phyloP scores from a whole-genome alignment of 2,888 invertebrate genomes.

The Xiphydria camelus region DNA sequence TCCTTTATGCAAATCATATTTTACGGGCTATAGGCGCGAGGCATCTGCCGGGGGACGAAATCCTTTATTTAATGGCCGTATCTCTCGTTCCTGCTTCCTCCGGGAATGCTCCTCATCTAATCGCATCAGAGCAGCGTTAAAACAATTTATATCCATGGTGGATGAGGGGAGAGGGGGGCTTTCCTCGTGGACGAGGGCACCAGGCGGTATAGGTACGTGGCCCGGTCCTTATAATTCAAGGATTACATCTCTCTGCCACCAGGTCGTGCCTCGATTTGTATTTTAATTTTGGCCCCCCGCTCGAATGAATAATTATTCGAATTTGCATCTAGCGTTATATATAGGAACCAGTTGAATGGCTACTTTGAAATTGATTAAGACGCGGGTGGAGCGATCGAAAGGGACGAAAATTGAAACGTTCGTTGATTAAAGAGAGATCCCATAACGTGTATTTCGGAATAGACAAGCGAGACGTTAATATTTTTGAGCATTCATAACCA shows the following conservation, averaged over 20 bases:
- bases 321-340: conserved; percentile 17
- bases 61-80: conserved; percentile 34
- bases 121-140: conserved; percentile 33
- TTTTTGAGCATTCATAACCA: too few relatives aligned
- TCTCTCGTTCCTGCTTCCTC: conserved; percentile 17
- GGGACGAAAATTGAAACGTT: too few relatives aligned
- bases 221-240: conserved; percentile 34
- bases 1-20: conserved; percentile 37
- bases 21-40: conserved; percentile 18
- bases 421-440: too few relatives aligned
- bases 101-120: conserved; percentile 26
- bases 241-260: conserved; percentile 23
- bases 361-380: not conserved
- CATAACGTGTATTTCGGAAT: too few relatives aligned
- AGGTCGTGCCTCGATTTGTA: conserved; percentile 24
- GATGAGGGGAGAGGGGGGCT: conserved; percentile 12
- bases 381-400: conserved; percentile 10
- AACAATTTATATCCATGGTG: conserved; percentile 37
- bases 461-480: too few relatives aligned
- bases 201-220: too few relatives aligned
- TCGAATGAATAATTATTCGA: conserved; percentile 39
- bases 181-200: conserved; percentile 23
- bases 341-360: too few relatives aligned
- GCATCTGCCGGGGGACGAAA: conserved; percentile 23
- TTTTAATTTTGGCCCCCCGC: conserved; percentile 34